Evolutionary conservation across 2,113 vertebrate genomes (phyloP), one percentile per base, ranked within the genome.

Genomic region (Arothron firmamentum): DNA sequence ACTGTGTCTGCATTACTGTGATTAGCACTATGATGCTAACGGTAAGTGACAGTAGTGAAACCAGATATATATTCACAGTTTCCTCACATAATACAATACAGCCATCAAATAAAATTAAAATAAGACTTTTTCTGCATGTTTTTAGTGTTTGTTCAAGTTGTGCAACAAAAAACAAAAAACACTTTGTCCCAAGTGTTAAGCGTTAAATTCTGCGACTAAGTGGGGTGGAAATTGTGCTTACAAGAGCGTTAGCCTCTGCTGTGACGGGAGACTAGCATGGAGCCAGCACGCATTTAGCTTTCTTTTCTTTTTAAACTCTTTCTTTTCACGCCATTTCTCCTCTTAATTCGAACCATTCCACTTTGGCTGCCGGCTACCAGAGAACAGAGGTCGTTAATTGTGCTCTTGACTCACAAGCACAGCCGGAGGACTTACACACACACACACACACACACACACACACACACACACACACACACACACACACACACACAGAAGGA

Each of bases 291-390:
- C 62, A 57, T 77, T 88, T 72, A 71, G 41, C 20, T 15, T 53
- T 18, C 72, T 79, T 43, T 34, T 18, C 52, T 49, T 64, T 61
- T 56, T 25, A 1, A 47, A 1, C 50, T 54, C 63, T 72, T 74
- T 82, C 81, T 82, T 75, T 88, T 88, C 79, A 82, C 77, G 54
- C 78, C 74, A 65, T 83, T 84, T 84, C 74, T 74, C 59, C 68
- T 67, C 59, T 74, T 88, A 86, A 90, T 80, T 83, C 80, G 21
- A 90, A 88, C 87, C 86, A 90, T 84, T 82, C 81, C 67, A 67
- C 60, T 60, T 65, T 73, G 56, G 72, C 67, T 72, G 80, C 77
- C 47, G 59, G 83, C 81, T 77, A 75, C 72, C 56, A 71, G 17
- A 81, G 73, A 87, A 74, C 77, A 83, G 74, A 75, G 68, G 69